Base-by-base conservation (phyloP, 2,888 invertebrate species). In the Asteroscopus sphinx region DNA sequence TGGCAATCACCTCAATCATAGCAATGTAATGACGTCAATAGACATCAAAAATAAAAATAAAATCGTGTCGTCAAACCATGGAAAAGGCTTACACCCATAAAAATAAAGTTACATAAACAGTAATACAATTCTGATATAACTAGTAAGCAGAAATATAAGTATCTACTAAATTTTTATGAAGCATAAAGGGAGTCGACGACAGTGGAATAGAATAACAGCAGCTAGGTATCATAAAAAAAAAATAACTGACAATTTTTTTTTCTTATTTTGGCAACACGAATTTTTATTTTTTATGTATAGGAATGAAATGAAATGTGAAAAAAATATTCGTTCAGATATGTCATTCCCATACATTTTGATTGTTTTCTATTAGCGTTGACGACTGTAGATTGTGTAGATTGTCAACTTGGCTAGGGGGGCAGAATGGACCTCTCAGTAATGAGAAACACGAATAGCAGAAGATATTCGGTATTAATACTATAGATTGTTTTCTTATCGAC, bases 161-260 rank as follows among this genome's bases (percentile, higher is more conserved):
- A 76, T 70, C 70, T 73, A 81, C 76, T 82, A 81, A 80, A 80
- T 83, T 84, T 84, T 84, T 84, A 84, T 83, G 85, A 79, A 68
- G 61, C 82, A 82, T 84, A 83, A 83, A 83, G 62, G 49, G 65
- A 76, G 73, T 77, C 68, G 74, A 76, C 77, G 80, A 68, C 72
- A 63, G 59, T 64, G 52, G 74, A 76, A 79, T 78, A 76, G 77
- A 80, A 82, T 77, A 79, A 80, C 75, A 79, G 68, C 73, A 76
- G 71, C 74, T 65, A 60, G 56, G 59, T 58, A 74, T 76, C 73
- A 79, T 81, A 82, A 82, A 79, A 79, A 74, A 79, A 64, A 21
- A 76, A 70, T 77, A 69, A 71, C 68, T 60, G 56, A 57, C 46
- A 67, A 65, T 44, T 69, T 65, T 37, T 73, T 70, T 70, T 70